phyloP scores from a whole-genome alignment of 2,113 vertebrate species.

The Pungitius pungitius region DNA sequence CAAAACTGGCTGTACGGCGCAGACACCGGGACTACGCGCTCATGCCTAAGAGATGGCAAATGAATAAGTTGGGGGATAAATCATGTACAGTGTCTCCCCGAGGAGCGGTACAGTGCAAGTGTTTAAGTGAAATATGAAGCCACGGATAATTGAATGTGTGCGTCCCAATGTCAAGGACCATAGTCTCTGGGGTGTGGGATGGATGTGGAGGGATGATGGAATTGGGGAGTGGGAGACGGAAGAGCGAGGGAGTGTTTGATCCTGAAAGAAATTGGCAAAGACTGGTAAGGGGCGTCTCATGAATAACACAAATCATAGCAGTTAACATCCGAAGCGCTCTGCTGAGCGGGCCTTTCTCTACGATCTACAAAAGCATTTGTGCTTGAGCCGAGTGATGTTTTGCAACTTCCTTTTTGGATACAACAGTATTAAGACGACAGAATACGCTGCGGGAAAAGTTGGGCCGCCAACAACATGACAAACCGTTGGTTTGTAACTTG shows the following conservation, averaged over 20 bases:
- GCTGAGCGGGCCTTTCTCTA: background rate
- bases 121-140: constrained; percentile 71
- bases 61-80: constrained; percentile 62
- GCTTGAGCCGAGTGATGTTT: background rate
- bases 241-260: constrained; percentile 16
- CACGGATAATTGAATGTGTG: constrained; percentile 66
- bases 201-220: constrained; percentile 52
- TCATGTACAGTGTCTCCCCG: constrained; percentile 63
- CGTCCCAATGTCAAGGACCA: constrained; percentile 57
- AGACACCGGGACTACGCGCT: constrained; percentile 26
- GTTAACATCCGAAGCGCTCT: constrained; percentile 16
- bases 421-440: background rate
- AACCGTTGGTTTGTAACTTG: background rate
- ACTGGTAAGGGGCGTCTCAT: constrained; percentile 33
- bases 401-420: background rate
- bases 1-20: constrained; percentile 49
- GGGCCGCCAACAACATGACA: background rate
- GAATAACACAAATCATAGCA: constrained; percentile 49
- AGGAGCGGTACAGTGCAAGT: constrained; percentile 52
- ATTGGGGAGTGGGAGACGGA: constrained; percentile 36
- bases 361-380: background rate
- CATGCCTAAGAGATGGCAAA: constrained; percentile 40
- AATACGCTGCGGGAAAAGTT: background rate
- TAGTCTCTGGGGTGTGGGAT: constrained; percentile 42
- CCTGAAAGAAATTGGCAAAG: constrained; percentile 38